Evolutionary conservation across 1,140 invertebrate genomes (phyloP), one percentile per base, ranked within the genome.

Genomic region (Bacillus rossius): DNA sequence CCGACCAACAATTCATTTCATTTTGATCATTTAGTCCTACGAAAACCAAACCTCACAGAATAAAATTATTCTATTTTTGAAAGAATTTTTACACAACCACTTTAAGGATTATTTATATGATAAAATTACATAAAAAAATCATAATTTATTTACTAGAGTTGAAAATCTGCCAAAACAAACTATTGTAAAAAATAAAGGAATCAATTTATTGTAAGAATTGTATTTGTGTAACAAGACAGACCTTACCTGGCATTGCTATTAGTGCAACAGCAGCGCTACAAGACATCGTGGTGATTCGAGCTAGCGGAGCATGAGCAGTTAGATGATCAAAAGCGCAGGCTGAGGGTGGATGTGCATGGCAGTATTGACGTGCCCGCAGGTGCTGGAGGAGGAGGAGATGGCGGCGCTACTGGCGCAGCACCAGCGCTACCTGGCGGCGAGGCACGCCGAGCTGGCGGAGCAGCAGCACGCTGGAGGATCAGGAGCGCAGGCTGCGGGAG

Each of bases 281-380:
- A 83, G 57, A 89, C 94, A 71, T 73, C 90, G 50, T 77, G 89
- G 20, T 86, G 86, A 62, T 83, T 86, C 3, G 91, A 94, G 69
- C 79, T 86, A 50, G 88, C 88, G 0, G 92, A 91, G 69, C 75
- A 83, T 57, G 79, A 86, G 60, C 77, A 89, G 66, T 69, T 91
- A 8, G 84, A 88, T 65, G 87, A 88, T 66, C 78, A 88, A 65
- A 88, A 91, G 55, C 71, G 80, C 60, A 76, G 86, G 49, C 69
- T 85, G 54, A 72, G 78, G 53, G 79, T 95, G 50, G 92, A 95
- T 72, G 84, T 89, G 13, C 74, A 96, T 23, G 88, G 79, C 94
- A 38, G 89, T 94, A 68, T 90, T 94, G 74, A 84, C 91, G 10
- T 75, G 95, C 61, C 80, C 89, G 4, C 93, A 96, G 72, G 84